Conservation (phyloP, 37 sponge, comb jelly and placozoan species). For the Bolinopsis microptera region DNA sequence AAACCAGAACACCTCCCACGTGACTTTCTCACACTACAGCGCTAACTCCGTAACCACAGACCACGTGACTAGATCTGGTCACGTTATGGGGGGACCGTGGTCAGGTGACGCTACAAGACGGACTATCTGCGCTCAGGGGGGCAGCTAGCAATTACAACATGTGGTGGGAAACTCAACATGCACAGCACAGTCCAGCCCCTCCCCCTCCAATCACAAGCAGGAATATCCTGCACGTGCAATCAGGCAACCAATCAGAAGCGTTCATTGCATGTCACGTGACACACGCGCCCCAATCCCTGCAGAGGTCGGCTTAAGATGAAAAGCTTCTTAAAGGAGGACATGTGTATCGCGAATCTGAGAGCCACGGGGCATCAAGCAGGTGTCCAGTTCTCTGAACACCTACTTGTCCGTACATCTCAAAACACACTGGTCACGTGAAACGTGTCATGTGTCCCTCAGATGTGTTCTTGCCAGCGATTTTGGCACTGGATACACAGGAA, state of each 20-base stretch:
- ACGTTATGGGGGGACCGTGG: neutral
- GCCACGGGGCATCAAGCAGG: neutral
- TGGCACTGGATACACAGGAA: neutral
- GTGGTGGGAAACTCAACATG: neutral
- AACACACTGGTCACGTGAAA: neutral
- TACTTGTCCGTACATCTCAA: neutral
- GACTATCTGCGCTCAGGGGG: neutral
- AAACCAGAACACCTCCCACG: neutral
- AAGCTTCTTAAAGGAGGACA: neutral
- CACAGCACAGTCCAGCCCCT: neutral
- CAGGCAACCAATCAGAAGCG: neutral
- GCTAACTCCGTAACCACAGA: neutral
- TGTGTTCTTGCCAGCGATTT: neutral
- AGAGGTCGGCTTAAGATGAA: neutral
- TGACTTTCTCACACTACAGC: neutral
- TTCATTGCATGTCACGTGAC: neutral
- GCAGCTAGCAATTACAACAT: constrained; percentile 9
- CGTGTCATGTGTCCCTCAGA: too few species aligned
- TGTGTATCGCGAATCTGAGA: too few species aligned
- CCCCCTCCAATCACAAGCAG: neutral
- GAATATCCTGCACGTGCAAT: neutral
- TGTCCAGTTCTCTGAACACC: neutral
- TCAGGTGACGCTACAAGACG: neutral
- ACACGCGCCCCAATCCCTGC: neutral
- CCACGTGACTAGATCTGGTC: neutral